Evolutionary conservation across 2,888 invertebrate species (phyloP).

Genomic region (Neocrepidodera transversa): DNA sequence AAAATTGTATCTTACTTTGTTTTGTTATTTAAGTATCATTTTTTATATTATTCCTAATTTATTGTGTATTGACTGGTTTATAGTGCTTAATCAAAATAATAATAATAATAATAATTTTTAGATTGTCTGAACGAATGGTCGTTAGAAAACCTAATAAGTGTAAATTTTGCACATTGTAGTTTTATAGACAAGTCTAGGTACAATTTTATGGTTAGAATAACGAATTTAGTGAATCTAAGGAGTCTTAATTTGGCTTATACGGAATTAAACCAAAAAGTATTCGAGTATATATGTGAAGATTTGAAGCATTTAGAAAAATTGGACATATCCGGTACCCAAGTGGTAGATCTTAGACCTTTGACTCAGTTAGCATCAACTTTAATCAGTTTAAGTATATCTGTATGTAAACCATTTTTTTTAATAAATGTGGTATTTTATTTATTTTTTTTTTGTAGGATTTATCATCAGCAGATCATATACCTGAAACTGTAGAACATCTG

Average conservation of each 20-base stretch:
- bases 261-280: slow-evolving; percentile 71
- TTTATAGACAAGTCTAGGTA: slow-evolving; percentile 66
- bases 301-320: slow-evolving; percentile 68
- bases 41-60: no score
- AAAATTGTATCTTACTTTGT: no score
- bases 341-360: slow-evolving; percentile 69
- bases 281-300: slow-evolving; percentile 72
- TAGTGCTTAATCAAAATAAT: neutral
- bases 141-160: slow-evolving; percentile 65
- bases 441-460: slow-evolving; percentile 47
- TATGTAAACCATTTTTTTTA: slow-evolving; percentile 52
- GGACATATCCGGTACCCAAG: slow-evolving; percentile 71
- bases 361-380: slow-evolving; percentile 65
- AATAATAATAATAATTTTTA: slow-evolving; percentile 42
- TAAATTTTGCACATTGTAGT: slow-evolving; percentile 69
- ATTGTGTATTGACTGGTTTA: no score
- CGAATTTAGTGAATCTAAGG: slow-evolving; percentile 67
- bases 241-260: slow-evolving; percentile 71
- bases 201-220: slow-evolving; percentile 63
- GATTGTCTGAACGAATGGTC: slow-evolving; percentile 73
- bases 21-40: neutral
- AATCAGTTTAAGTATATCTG: slow-evolving; percentile 66
- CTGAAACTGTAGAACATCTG: slow-evolving; percentile 48
- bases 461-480: slow-evolving; percentile 41
- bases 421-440: neutral